Evolutionary conservation across 1,140 invertebrate species (phyloP).

Genomic region (Planococcus citri): DNA sequence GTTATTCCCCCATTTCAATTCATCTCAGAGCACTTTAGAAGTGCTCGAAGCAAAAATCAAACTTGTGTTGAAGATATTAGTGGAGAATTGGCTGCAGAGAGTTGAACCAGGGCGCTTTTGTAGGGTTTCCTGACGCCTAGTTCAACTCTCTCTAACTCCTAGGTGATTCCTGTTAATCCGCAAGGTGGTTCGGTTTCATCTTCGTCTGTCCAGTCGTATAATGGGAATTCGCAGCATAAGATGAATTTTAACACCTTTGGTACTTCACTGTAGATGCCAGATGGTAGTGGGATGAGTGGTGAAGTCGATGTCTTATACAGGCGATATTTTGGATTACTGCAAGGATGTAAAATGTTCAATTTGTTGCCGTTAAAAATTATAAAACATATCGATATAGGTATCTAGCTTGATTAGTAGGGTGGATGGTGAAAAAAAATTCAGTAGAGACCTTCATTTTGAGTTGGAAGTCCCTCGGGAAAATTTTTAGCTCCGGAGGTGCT

Average conservation of each 20-base stretch:
- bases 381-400: not conserved
- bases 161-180: not conserved
- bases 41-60: too few relatives aligned
- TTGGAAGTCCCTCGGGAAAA: too few relatives aligned
- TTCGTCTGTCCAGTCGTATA: conserved; percentile 62
- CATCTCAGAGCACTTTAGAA: too few relatives aligned
- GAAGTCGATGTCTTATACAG: conserved; percentile 77
- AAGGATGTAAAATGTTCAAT: conserved; percentile 32
- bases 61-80: not conserved
- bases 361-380: not conserved
- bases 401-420: not conserved
- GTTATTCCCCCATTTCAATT: too few relatives aligned
- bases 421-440: not conserved
- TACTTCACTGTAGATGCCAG: conserved; percentile 66
- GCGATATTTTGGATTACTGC: conserved; percentile 64
- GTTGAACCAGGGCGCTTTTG: conserved; percentile 8
- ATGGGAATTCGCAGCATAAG: conserved; percentile 73
- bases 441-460: too few relatives aligned
- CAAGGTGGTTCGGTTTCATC: conserved; percentile 24
- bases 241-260: conserved; percentile 67
- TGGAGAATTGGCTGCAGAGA: not conserved
- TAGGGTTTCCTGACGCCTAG: not conserved
- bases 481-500: too few relatives aligned
- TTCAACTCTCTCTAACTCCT: conserved; percentile 1
- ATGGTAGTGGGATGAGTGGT: conserved; percentile 73